Conservation (phyloP, 64 coral and sea anemone genomes). For the Hydrozoanthus tunicans region DNA sequence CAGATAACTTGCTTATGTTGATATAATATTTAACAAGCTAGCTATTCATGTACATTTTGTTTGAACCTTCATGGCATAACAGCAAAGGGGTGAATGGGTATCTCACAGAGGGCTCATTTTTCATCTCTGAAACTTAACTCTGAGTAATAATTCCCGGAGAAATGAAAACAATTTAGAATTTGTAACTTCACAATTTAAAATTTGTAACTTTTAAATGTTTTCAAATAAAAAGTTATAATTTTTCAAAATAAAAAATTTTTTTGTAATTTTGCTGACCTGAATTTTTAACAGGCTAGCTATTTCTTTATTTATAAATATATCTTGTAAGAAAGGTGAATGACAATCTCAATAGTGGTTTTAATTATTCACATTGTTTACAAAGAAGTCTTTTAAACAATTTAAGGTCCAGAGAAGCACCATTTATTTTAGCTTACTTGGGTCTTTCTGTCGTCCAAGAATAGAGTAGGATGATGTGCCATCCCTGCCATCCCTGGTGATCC, state of each 20-base stretch:
- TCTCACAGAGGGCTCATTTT: no score
- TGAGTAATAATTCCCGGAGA: no score
- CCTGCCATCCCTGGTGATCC: conserved; percentile 69
- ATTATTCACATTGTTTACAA: conserved; percentile 13
- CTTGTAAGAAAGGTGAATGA: not conserved
- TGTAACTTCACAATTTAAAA: not conserved
- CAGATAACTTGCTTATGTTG: not conserved
- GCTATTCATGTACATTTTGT: no score
- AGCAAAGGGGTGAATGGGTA: no score
- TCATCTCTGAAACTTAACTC: no score
- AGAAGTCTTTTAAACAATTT: not conserved
- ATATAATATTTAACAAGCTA: no score
- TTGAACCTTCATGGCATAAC: no score
- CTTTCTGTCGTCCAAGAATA: conserved; percentile 83
- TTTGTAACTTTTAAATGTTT: not conserved
- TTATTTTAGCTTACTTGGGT: conserved; percentile 70
- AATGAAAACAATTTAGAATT: no score
- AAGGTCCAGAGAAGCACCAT: not conserved
- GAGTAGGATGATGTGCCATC: conserved; percentile 93
- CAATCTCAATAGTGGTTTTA: not conserved
- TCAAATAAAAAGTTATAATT: no score
- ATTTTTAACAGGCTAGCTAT: no score
- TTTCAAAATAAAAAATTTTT: no score
- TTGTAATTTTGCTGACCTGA: no score
- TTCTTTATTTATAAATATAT: not conserved